Conservation (phyloP, 2,797 vertebrate genomes). For the Gadopsis bispinosus region DNA sequence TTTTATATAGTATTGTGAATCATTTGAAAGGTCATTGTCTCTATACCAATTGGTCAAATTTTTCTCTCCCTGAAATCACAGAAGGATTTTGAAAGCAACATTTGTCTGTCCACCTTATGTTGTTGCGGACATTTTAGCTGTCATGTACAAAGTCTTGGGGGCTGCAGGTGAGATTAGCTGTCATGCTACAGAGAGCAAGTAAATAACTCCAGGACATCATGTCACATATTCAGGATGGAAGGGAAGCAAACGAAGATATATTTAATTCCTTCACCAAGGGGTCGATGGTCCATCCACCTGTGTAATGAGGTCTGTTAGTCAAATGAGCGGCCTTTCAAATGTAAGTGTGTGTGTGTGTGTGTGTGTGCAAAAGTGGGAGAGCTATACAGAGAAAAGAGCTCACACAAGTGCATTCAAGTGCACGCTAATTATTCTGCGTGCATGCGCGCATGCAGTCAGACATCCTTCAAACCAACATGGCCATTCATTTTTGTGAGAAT, state of each 20-base stretch:
- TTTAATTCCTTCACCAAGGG: conserved; percentile 74
- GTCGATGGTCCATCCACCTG: conserved; percentile 79
- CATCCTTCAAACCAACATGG: conserved; percentile 1
- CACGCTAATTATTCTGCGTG: conserved; percentile 30
- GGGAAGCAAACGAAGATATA: conserved; percentile 72
- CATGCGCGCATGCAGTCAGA: background rate
- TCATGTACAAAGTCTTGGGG: conserved; percentile 34
- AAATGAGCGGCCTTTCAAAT: conserved; percentile 79
- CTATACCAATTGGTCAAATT: background rate
- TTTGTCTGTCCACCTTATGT: conserved; percentile 23
- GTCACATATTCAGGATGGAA: conserved; percentile 62
- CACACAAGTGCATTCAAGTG: conserved; percentile 52
- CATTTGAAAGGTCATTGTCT: background rate
- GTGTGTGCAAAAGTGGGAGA: conserved; percentile 29
- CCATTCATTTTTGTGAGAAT: conserved; percentile 16
- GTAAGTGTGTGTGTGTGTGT: conserved; percentile 44
- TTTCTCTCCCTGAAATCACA: background rate
- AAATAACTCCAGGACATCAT: conserved; percentile 78
- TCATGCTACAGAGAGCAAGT: conserved; percentile 71
- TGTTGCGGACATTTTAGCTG: conserved; percentile 44
- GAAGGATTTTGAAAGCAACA: background rate
- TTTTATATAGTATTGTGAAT: background rate
- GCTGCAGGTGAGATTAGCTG: conserved; percentile 70
- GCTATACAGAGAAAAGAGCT: conserved; percentile 39
- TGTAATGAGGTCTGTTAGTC: conserved; percentile 83